Conservation (phyloP, 1,140 invertebrate genomes). For the Wiebesia pumilae region DNA sequence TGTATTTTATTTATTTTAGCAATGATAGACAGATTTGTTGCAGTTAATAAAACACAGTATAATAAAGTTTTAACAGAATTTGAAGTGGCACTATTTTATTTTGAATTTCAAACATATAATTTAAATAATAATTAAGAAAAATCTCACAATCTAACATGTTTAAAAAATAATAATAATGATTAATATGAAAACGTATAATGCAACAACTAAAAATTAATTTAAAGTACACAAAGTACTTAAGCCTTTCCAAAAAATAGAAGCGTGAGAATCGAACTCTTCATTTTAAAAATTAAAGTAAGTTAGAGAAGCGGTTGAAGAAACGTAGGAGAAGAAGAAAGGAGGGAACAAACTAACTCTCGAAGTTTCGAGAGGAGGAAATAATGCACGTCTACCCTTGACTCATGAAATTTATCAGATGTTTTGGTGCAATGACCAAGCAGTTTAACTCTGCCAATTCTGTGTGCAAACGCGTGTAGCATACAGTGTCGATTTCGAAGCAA, state of each 20-base stretch:
- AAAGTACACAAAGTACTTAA: too few species aligned
- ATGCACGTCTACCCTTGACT: background rate
- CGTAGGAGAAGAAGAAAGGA: background rate
- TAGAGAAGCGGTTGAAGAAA: background rate
- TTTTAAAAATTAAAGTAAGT: background rate
- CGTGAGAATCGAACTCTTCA: background rate
- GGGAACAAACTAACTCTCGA: background rate
- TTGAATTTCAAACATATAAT: background rate
- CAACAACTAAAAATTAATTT: too few species aligned
- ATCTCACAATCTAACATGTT: background rate
- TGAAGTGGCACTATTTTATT: background rate
- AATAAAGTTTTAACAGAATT: background rate
- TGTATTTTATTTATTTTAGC: background rate
- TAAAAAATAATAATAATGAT: background rate
- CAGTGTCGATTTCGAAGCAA: background rate
- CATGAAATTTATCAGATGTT: background rate
- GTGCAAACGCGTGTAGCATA: background rate
- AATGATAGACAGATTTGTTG: background rate
- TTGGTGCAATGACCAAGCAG: background rate
- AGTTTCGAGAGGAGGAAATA: background rate
- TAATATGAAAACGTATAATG: background rate
- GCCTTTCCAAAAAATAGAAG: background rate
- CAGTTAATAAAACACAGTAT: background rate
- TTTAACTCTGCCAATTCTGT: background rate
- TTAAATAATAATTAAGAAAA: slow-evolving; percentile 4